Evolutionary conservation across 30 jellyfish, hydroid and myxozoan species (phyloP).

Genomic region (Rhopilema esculentum): DNA sequence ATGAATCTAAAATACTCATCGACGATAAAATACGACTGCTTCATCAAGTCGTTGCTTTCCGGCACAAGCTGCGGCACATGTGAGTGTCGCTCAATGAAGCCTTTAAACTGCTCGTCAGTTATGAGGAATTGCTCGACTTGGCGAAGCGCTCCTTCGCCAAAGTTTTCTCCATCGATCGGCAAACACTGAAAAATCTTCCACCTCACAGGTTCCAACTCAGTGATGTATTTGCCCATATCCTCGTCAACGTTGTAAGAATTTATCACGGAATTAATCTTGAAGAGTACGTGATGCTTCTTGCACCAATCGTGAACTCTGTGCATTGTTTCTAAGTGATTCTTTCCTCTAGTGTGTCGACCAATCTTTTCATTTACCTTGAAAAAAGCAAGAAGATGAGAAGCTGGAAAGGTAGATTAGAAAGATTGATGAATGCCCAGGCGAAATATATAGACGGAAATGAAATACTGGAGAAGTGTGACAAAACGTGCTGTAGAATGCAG

Average conservation of each 20-base stretch:
- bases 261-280: conserved; percentile 71
- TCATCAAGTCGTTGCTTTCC: conserved; percentile 74
- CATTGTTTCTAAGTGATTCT: conserved; percentile 68
- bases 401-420: neutral
- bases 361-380: conserved; percentile 63
- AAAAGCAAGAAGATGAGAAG: neutral
- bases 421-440: neutral
- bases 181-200: conserved; percentile 82
- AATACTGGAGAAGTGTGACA: no score
- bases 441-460: neutral
- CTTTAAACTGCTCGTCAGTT: conserved; percentile 61
- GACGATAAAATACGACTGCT: conserved; percentile 49
- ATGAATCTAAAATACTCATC: conserved; percentile 83
- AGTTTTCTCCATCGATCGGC: conserved; percentile 63
- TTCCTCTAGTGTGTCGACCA: conserved; percentile 69
- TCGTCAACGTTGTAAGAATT: conserved; percentile 70
- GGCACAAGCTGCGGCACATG: conserved; percentile 76
- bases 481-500: no score
- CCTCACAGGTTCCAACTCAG: conserved; percentile 63
- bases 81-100: conserved; percentile 60
- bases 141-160: conserved; percentile 72
- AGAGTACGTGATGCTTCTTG: conserved; percentile 34
- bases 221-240: conserved; percentile 64
- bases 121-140: conserved; percentile 67
- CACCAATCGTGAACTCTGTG: conserved; percentile 69